phyloP scores from a whole-genome alignment of 2,797 vertebrate genomes.

The Sebastes trivittatus region DNA sequence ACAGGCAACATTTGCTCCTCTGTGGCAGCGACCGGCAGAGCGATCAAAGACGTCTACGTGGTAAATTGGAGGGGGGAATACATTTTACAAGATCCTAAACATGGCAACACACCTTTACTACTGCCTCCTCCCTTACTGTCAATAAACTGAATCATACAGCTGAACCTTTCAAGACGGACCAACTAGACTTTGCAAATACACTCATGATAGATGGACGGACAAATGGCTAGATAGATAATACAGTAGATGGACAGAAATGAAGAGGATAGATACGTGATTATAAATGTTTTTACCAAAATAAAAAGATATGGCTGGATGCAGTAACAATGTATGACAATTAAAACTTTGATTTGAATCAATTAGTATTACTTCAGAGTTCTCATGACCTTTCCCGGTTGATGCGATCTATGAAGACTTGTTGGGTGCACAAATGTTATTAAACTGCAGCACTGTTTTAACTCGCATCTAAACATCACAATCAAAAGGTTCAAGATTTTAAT shows the following conservation, averaged over 20 bases:
- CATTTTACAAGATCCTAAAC: neutral
- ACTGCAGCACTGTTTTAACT: neutral
- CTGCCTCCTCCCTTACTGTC: neutral
- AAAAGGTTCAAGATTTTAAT: neutral
- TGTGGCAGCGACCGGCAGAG: neutral
- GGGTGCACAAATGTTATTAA: neutral
- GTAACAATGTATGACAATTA: neutral
- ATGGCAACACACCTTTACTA: neutral
- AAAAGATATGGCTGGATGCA: neutral
- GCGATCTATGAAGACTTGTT: neutral
- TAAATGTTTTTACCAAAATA: neutral
- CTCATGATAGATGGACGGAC: neutral
- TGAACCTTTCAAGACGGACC: neutral
- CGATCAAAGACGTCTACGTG: neutral
- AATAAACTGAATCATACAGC: neutral
- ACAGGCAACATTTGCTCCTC: conserved; percentile 11
- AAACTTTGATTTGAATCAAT: neutral
- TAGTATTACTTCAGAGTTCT: neutral
- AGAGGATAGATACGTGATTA: no score
- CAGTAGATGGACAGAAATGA: neutral
- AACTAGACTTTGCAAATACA: neutral
- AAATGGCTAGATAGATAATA: neutral
- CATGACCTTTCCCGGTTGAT: neutral
- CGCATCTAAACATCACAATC: neutral
- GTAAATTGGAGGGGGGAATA: neutral